phyloP scores from a whole-genome alignment of 2,888 invertebrate species.

The Ormyrus thymus region DNA sequence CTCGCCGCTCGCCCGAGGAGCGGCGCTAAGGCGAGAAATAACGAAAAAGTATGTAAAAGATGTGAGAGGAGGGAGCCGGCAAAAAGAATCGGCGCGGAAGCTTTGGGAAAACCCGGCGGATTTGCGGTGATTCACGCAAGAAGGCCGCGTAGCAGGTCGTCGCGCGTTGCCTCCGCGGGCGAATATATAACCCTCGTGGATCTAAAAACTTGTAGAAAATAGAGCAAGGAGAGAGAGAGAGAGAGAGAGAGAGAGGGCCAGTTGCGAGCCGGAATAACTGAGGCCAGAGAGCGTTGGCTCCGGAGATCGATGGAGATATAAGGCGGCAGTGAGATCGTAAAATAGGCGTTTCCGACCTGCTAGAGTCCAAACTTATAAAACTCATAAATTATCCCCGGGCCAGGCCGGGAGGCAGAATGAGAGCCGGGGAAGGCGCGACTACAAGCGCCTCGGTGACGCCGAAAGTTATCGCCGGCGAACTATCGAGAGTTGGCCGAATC shows the following conservation, averaged over 20 bases:
- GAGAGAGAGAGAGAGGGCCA: conserved; percentile 6
- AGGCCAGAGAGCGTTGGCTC: conserved; percentile 4
- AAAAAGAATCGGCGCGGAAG: neutral
- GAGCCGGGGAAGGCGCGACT: conserved; percentile 50
- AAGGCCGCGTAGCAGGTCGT: neutral
- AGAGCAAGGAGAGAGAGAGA: conserved; percentile 37
- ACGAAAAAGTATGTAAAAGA: conserved; percentile 21
- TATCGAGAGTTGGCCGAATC: conserved; percentile 8
- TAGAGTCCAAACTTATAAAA: conserved; percentile 61
- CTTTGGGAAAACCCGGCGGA: conserved; percentile 27
- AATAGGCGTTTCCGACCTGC: conserved; percentile 60
- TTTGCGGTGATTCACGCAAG: conserved; percentile 52
- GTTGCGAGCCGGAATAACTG: neutral
- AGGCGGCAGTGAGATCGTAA: conserved; percentile 55
- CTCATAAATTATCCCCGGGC: conserved; percentile 60
- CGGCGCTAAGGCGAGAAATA: conserved; percentile 1
- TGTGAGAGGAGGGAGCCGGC: neutral
- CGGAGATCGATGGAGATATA: conserved; percentile 58
- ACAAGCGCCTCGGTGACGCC: conserved; percentile 52
- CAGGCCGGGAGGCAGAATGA: conserved; percentile 17
- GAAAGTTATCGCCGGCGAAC: conserved; percentile 56
- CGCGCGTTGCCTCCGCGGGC: conserved; percentile 9
- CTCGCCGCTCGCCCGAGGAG: too few relatives aligned
- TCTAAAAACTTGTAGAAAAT: conserved; percentile 60
- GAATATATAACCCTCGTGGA: conserved; percentile 53